phyloP scores from a whole-genome alignment of 64 coral and sea anemone genomes.

The Pocillopora verrucosa region DNA sequence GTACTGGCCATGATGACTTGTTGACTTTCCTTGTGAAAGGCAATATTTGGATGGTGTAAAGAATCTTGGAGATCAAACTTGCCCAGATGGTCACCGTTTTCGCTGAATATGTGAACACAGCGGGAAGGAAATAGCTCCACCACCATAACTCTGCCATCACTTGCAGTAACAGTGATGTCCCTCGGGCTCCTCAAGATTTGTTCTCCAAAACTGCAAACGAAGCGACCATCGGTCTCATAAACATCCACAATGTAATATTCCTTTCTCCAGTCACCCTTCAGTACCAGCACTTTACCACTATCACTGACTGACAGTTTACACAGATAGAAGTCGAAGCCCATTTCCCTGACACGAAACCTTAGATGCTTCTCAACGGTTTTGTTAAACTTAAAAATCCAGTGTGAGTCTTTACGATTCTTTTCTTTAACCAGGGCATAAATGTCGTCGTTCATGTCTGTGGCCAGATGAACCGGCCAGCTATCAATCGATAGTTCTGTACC shows the following conservation, averaged over 20 bases:
- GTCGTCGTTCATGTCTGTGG: too few relatives aligned
- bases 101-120: conserved; percentile 25
- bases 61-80: not conserved
- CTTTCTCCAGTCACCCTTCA: not conserved
- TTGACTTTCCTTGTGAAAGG: conserved; percentile 18
- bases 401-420: too few relatives aligned
- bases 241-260: not conserved
- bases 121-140: not conserved
- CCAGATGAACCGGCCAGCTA: too few relatives aligned
- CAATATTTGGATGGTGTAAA: not conserved
- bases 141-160: conserved; percentile 6
- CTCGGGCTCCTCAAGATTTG: not conserved
- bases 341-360: not conserved
- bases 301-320: conserved; percentile 9
- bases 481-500: not conserved
- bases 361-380: not conserved
- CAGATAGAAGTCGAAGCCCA: not conserved
- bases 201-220: too few relatives aligned
- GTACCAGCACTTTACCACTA: not conserved
- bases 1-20: conserved; percentile 2
- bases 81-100: not conserved
- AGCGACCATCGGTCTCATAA: not conserved
- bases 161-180: not conserved
- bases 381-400: not conserved
- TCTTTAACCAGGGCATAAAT: too few relatives aligned